Conservation (phyloP, 2,113 vertebrate species). For the Pimephales promelas region DNA sequence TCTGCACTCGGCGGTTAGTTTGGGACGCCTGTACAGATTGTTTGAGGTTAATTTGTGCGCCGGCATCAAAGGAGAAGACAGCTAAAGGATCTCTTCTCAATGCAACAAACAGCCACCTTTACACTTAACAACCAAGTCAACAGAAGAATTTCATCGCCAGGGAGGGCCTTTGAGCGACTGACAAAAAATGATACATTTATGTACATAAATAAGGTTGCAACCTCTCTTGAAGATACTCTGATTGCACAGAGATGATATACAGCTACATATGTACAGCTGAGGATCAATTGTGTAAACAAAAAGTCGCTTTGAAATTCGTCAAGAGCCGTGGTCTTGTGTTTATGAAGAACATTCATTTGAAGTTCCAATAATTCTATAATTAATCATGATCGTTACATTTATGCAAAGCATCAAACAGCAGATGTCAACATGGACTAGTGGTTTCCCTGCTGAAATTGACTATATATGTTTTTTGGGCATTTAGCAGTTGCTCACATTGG, state of each 20-base stretch:
- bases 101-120: conserved; percentile 35
- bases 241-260: neutral
- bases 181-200: neutral
- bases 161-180: conserved; percentile 17
- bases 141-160: conserved; percentile 18
- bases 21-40: conserved; percentile 30
- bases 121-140: conserved; percentile 30
- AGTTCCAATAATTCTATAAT: neutral
- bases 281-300: neutral
- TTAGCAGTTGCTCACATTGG: too few relatives aligned
- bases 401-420: neutral
- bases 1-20: conserved; percentile 47
- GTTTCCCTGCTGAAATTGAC: too few relatives aligned
- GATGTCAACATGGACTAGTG: neutral
- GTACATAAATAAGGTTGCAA: conserved; percentile 13
- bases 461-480: too few relatives aligned
- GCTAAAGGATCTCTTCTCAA: conserved; percentile 21
- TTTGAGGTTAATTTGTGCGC: conserved; percentile 50
- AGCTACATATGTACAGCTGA: neutral
- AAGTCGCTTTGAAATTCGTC: neutral
- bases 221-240: neutral
- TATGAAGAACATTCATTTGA: neutral
- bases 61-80: conserved; percentile 40
- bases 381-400: neutral
- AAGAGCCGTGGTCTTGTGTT: neutral